These are phyloP conservation scores for Phrynocephalus guinanensis DNA, from an alignment of 2,797 vertebrate species.

Conservation along the genomic window DNA sequence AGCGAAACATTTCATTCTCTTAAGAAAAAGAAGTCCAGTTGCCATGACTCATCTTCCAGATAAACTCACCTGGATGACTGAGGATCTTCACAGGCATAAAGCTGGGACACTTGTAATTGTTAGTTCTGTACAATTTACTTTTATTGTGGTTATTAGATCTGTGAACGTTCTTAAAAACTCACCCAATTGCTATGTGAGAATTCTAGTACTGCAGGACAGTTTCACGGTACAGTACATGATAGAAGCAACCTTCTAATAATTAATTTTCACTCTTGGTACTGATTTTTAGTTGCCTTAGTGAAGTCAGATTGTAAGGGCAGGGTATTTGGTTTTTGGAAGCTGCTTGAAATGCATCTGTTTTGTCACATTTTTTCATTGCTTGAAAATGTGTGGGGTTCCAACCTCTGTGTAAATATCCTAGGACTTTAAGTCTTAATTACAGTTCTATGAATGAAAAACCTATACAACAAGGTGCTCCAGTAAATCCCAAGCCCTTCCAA, in stretches of 20 bases:
- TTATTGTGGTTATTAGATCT: background rate
- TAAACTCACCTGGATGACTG: too few relatives aligned
- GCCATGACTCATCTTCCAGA: too few relatives aligned
- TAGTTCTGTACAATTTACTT: background rate
- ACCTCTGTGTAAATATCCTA: background rate
- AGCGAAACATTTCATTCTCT: too few relatives aligned
- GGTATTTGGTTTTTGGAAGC: background rate
- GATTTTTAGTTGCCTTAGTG: background rate
- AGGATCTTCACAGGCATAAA: too few relatives aligned
- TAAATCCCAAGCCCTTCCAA: background rate
- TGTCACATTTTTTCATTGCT: background rate
- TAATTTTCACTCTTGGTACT: background rate
- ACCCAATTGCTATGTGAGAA: background rate
- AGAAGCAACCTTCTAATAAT: background rate
- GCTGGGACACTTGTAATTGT: background rate
- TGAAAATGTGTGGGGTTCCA: background rate
- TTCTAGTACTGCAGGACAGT: background rate
- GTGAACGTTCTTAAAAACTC: background rate
- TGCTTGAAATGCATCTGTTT: slow-evolving; percentile 6
- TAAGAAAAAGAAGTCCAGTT: too few relatives aligned
- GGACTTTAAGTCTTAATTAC: background rate
- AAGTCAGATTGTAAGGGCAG: background rate
- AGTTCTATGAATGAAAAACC: background rate
- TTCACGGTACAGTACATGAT: background rate
- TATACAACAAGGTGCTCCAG: background rate